phyloP scores from a whole-genome alignment of 2,113 vertebrate genomes.

The Zootoca vivipara region DNA sequence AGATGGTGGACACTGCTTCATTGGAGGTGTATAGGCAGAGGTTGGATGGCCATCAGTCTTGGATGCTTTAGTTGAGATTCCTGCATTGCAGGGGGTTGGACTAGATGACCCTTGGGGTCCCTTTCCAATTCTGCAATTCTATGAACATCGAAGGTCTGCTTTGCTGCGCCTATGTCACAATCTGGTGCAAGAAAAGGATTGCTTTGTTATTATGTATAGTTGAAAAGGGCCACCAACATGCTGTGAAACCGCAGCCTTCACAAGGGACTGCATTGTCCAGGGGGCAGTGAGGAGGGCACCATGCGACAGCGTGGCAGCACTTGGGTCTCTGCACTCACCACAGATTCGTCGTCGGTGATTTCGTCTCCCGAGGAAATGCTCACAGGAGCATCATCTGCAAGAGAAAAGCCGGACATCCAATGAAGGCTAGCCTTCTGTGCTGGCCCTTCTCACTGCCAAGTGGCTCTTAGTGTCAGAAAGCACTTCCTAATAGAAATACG shows the following conservation, averaged over 20 bases:
- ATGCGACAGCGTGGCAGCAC: too few relatives aligned
- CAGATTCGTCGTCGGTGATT: accelerated
- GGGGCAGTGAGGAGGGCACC: too few relatives aligned
- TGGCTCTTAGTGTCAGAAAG: too few relatives aligned
- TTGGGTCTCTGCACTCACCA: background rate
- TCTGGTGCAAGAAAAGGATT: background rate
- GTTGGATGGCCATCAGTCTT: too few relatives aligned
- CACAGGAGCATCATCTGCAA: background rate
- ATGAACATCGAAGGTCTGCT: background rate
- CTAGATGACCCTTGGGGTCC: too few relatives aligned
- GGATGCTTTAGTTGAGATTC: too few relatives aligned
- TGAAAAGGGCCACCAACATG: background rate
- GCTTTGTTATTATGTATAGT: background rate
- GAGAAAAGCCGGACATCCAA: background rate
- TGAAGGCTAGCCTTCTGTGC: background rate
- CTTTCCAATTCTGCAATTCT: background rate
- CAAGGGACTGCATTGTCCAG: background rate
- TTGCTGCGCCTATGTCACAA: background rate
- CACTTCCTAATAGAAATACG: too few relatives aligned
- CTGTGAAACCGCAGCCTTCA: background rate
- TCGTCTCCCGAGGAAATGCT: background rate
- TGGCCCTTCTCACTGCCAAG: too few relatives aligned
- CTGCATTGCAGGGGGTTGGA: too few relatives aligned
- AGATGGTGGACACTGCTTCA: too few relatives aligned
- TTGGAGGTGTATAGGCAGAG: too few relatives aligned